Evolutionary conservation across 2,888 invertebrate species (phyloP).

Genomic region (Augochlorella aurata): DNA sequence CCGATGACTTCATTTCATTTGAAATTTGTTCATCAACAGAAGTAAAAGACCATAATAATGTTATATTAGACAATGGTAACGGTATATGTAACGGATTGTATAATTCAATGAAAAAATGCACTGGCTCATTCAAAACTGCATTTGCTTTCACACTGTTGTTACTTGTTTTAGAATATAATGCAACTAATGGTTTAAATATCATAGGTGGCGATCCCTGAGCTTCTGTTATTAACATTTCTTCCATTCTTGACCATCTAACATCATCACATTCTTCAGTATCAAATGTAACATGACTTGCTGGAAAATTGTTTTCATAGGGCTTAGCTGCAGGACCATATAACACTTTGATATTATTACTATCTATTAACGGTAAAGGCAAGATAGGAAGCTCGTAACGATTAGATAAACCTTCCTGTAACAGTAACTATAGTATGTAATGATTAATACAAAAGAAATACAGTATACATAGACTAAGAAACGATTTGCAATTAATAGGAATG

Average conservation of each 20-base stretch:
- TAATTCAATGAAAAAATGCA: slow-evolving; percentile 90
- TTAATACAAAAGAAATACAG: slow-evolving; percentile 23
- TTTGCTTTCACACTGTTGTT: slow-evolving; percentile 86
- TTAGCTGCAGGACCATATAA: slow-evolving; percentile 86
- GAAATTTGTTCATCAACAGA: slow-evolving; percentile 80
- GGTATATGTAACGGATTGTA: slow-evolving; percentile 90
- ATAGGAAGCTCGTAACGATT: slow-evolving; percentile 83
- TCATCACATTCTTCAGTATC: slow-evolving; percentile 81
- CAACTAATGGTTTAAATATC: slow-evolving; percentile 90
- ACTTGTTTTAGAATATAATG: slow-evolving; percentile 87
- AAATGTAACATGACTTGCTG: slow-evolving; percentile 76
- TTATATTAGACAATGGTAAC: slow-evolving; percentile 87
- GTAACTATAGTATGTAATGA: slow-evolving; percentile 65
- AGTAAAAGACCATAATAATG: slow-evolving; percentile 88
- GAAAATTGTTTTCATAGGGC: slow-evolving; percentile 82
- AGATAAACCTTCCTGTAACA: slow-evolving; percentile 74
- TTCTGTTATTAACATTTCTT: slow-evolving; percentile 89
- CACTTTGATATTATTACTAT: slow-evolving; percentile 87
- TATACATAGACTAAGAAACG: background rate
- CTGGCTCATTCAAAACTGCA: slow-evolving; percentile 91
- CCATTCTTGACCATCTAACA: slow-evolving; percentile 88
- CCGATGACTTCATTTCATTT: slow-evolving; percentile 80
- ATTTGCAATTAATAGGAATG: background rate
- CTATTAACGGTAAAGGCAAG: slow-evolving; percentile 90
- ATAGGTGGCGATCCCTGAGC: slow-evolving; percentile 87